phyloP scores from a whole-genome alignment of 2,113 vertebrate species.

The Pitta sordida region DNA sequence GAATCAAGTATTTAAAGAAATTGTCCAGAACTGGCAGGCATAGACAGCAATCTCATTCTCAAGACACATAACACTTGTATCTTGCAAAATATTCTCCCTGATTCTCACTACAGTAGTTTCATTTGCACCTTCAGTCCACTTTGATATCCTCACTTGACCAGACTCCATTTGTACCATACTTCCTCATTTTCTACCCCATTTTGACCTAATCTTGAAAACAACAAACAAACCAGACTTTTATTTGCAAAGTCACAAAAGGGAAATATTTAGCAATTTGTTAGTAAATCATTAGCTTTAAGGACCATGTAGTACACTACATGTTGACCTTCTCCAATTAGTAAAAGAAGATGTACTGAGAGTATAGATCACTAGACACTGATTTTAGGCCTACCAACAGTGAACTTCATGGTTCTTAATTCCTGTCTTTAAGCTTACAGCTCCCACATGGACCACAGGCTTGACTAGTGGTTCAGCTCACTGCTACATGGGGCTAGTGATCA shows the following conservation, averaged over 20 bases:
- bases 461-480: neutral
- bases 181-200: neutral
- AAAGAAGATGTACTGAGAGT: neutral
- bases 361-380: neutral
- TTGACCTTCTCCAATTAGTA: neutral
- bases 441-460: neutral
- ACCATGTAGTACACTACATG: neutral
- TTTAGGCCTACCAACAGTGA: neutral
- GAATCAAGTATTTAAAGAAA: neutral
- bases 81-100: neutral
- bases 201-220: neutral
- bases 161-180: neutral
- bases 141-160: neutral
- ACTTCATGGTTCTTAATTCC: neutral
- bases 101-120: neutral
- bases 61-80: neutral
- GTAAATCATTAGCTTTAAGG: slow-evolving; percentile 16
- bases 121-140: neutral
- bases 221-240: neutral
- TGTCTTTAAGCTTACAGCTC: neutral
- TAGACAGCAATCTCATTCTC: neutral
- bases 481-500: neutral
- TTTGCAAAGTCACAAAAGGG: neutral
- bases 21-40: neutral
- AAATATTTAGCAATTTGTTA: neutral